A percentile compares a stretch with the other conserved stretches of the same genome.
phyloP scores from a whole-genome alignment of 2,797 vertebrate genomes.

The Austrolebias charrua region DNA sequence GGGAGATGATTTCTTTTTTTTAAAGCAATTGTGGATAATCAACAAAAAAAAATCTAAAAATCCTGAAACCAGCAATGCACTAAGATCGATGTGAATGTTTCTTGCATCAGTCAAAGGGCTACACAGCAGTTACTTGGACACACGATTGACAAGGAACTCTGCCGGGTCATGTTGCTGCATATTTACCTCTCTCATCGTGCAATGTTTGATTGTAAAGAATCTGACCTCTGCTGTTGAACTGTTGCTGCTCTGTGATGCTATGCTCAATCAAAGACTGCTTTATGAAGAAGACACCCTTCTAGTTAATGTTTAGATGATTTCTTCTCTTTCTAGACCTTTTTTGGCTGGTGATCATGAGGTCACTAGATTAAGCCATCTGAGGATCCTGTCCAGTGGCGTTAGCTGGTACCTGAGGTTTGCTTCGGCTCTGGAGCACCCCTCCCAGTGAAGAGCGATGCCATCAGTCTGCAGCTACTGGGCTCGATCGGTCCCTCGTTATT shows the following conservation, averaged over 20 bases:
- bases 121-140: constrained; percentile 64
- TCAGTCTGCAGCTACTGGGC: constrained; percentile 59
- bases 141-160: constrained; percentile 53
- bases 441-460: constrained; percentile 53
- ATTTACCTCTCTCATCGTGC: constrained; percentile 72
- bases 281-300: constrained; percentile 33
- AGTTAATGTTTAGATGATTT: constrained; percentile 49
- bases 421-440: constrained; percentile 24
- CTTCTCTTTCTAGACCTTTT: constrained; percentile 42
- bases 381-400: constrained; percentile 48
- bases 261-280: constrained; percentile 61
- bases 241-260: constrained; percentile 70
- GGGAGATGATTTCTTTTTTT: constrained; percentile 25
- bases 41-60: constrained; percentile 12
- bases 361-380: constrained; percentile 49
- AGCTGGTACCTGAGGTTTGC: constrained; percentile 43
- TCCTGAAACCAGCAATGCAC: constrained; percentile 70
- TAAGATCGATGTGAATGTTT: constrained; percentile 71
- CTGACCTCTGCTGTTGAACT: constrained; percentile 54
- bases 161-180: constrained; percentile 67
- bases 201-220: constrained; percentile 60
- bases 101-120: constrained; percentile 76
- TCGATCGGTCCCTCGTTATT: constrained; percentile 64
- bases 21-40: constrained; percentile 60
- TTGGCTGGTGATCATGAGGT: constrained; percentile 34